Evolutionary conservation across 2,888 invertebrate species (phyloP).

Genomic region (Xestia ashworthii): DNA sequence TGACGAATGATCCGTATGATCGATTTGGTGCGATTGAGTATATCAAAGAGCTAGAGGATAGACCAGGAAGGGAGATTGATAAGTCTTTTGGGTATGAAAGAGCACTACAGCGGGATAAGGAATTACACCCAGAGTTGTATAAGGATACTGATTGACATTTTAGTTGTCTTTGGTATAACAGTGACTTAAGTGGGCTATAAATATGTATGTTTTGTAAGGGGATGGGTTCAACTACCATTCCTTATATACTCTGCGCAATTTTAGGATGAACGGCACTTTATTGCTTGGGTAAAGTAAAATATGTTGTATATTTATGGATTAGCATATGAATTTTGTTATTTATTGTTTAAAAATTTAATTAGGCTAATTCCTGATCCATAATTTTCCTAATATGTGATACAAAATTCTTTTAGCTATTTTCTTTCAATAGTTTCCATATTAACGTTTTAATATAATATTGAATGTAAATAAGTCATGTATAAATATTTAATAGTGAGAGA

Average conservation of each 20-base stretch:
- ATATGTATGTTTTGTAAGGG: not conserved
- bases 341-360: not conserved
- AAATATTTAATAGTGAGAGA: constrained; percentile 43
- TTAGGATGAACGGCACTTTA: not conserved
- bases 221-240: not conserved
- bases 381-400: not conserved
- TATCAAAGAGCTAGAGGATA: constrained; percentile 59
- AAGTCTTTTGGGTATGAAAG: constrained; percentile 80
- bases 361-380: constrained; percentile 1
- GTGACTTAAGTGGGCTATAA: not conserved
- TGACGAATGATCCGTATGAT: constrained; percentile 72
- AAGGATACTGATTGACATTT: constrained; percentile 68
- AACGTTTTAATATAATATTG: constrained; percentile 1
- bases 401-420: not conserved
- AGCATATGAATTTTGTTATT: constrained; percentile 5
- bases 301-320: not conserved
- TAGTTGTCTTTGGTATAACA: not conserved
- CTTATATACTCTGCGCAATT: not conserved
- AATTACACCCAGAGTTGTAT: constrained; percentile 82
- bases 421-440: not conserved
- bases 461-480: constrained; percentile 44
- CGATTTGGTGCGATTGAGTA: constrained; percentile 66
- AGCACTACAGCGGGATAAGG: constrained; percentile 71
- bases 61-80: constrained; percentile 69
- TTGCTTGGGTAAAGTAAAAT: not conserved